Percentiles rank a stretch among this genome's conserved stretches.
phyloP scores from a whole-genome alignment of 2,888 invertebrate species.

The Leptinotarsa haldemani region DNA sequence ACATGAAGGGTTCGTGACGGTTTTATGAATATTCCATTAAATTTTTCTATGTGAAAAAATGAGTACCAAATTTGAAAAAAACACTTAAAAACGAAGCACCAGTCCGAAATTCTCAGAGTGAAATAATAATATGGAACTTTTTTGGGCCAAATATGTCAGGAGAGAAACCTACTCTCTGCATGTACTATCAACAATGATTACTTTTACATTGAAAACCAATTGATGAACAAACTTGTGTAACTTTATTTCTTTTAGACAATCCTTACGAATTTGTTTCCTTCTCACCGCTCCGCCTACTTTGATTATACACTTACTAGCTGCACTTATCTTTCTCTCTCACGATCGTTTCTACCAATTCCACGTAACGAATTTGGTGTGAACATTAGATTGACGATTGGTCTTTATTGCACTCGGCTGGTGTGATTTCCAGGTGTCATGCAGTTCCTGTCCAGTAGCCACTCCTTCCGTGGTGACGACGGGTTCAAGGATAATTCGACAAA shows the following conservation, averaged over 20 bases:
- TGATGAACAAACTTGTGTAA: conserved; percentile 15
- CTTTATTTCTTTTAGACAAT: conserved; percentile 32
- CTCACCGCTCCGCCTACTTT: conserved; percentile 29
- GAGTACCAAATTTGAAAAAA: no score
- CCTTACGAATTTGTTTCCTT: background rate
- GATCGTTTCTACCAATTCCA: conserved; percentile 54
- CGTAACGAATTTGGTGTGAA: conserved; percentile 57
- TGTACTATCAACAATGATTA: no score
- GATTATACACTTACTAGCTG: conserved; percentile 36
- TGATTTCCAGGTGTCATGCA: conserved; percentile 66
- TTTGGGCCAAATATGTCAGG: no score
- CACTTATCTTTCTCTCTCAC: conserved; percentile 47
- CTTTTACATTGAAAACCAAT: no score
- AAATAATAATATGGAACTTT: no score
- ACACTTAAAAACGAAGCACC: no score
- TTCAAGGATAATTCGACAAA: conserved; percentile 86
- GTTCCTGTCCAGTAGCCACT: conserved; percentile 76
- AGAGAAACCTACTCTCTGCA: no score
- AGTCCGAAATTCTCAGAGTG: no score
- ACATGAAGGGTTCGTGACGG: no score
- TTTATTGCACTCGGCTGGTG: conserved; percentile 54
- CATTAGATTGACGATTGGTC: conserved; percentile 33
- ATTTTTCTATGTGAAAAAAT: no score
- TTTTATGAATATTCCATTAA: no score
- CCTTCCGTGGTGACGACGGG: conserved; percentile 80